Percentiles rank a stretch among this genome's conserved stretches.
phyloP scores from a whole-genome alignment of 1,140 invertebrate species.

The Trypoxylus dichotomus region DNA sequence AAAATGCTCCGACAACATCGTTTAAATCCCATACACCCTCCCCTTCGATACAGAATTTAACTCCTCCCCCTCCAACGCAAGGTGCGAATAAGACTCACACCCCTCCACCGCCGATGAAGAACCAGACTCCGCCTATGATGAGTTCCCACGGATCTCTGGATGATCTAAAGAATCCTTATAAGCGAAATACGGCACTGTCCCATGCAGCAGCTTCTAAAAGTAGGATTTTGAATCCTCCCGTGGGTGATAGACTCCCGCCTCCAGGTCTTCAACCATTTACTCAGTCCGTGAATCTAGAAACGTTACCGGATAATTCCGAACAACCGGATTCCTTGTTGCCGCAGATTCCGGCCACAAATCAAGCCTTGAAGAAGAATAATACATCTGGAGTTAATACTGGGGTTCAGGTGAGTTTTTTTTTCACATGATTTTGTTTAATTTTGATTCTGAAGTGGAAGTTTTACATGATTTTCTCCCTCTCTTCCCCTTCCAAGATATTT shows the following conservation, averaged over 20 bases:
- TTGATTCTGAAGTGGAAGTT: too few relatives aligned
- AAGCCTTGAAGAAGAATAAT: background rate
- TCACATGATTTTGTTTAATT: too few relatives aligned
- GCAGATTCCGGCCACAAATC: background rate
- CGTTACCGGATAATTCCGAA: conserved; percentile 66
- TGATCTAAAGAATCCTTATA: conserved; percentile 49
- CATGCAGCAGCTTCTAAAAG: conserved; percentile 47
- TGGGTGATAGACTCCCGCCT: background rate
- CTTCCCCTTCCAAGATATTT: too few relatives aligned
- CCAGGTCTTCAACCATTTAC: conserved; percentile 28
- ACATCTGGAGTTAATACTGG: background rate
- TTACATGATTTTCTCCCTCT: too few relatives aligned
- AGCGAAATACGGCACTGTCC: conserved; percentile 51
- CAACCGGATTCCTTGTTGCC: conserved; percentile 55
- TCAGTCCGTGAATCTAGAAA: conserved; percentile 61
- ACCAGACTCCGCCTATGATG: conserved; percentile 34
- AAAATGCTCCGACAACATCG: conserved; percentile 26
- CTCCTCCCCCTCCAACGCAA: conserved; percentile 37
- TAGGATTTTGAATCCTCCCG: background rate
- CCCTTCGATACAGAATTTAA: conserved; percentile 27
- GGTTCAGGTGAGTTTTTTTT: too few relatives aligned
- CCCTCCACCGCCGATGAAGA: conserved; percentile 38
- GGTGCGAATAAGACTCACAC: conserved; percentile 26
- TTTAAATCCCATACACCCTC: background rate
- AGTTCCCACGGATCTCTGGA: conserved; percentile 34